Percentiles rank a stretch among this genome's conserved stretches.
phyloP scores from a whole-genome alignment of 2,797 vertebrate genomes.

The Halcyon chelicuti region DNA sequence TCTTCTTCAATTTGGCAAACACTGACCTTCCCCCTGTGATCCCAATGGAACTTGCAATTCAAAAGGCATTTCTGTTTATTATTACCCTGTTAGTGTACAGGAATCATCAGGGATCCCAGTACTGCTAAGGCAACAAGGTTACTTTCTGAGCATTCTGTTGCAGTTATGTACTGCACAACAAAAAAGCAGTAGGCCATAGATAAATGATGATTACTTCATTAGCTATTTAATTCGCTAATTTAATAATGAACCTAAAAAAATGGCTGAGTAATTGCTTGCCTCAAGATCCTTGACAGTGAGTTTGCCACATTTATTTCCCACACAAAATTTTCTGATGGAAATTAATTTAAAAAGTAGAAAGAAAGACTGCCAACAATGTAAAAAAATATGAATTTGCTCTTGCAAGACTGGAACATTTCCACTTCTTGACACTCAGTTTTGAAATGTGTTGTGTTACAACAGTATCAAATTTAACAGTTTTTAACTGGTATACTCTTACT shows the following conservation, averaged over 20 bases:
- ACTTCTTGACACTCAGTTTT: slow-evolving; percentile 16
- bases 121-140: slow-evolving; percentile 17
- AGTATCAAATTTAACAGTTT: slow-evolving; percentile 26
- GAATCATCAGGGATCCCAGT: slow-evolving; percentile 54
- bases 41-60: slow-evolving; percentile 63
- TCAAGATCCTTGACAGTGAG: background rate
- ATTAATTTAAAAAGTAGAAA: background rate
- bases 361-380: background rate
- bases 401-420: slow-evolving; percentile 9
- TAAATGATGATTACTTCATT: slow-evolving; percentile 7
- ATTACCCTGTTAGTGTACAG: slow-evolving; percentile 35
- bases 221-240: background rate
- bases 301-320: background rate
- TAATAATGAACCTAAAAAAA: background rate
- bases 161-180: background rate
- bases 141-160: background rate
- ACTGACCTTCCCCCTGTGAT: slow-evolving; percentile 50
- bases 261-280: background rate
- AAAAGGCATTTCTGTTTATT: slow-evolving; percentile 68
- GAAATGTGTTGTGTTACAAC: slow-evolving; percentile 24
- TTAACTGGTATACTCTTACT: background rate
- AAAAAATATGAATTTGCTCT: background rate
- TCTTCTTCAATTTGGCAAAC: slow-evolving; percentile 54
- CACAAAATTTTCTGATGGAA: background rate
- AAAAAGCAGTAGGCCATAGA: background rate